Evolutionary conservation across 2,888 invertebrate genomes (phyloP).

Genomic region (Congeria kusceri): DNA sequence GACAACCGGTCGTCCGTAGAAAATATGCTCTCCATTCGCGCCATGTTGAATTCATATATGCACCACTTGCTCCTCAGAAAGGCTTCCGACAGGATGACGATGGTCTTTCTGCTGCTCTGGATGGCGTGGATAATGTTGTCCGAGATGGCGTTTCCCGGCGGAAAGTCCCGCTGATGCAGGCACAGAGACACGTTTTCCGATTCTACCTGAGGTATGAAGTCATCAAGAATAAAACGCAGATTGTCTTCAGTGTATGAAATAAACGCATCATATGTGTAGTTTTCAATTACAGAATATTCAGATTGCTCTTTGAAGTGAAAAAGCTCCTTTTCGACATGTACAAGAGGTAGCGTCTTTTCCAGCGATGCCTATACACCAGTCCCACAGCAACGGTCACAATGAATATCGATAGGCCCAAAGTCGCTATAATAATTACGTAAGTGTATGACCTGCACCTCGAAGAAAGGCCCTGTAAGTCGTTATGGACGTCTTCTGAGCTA

Average conservation of each 20-base stretch:
- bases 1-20: slow-evolving; percentile 15
- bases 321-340: slow-evolving; percentile 42
- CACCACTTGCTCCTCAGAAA: slow-evolving; percentile 69
- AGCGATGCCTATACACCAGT: slow-evolving; percentile 51
- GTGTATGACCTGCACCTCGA: slow-evolving; percentile 24
- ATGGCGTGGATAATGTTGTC: slow-evolving; percentile 69
- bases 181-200: too few relatives aligned
- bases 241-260: slow-evolving; percentile 49
- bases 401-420: slow-evolving; percentile 25
- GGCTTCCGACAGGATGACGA: slow-evolving; percentile 58
- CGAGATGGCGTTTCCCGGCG: slow-evolving; percentile 62
- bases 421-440: slow-evolving; percentile 7
- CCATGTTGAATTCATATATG: slow-evolving; percentile 70
- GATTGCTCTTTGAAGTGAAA: slow-evolving; percentile 19
- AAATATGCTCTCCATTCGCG: slow-evolving; percentile 64
- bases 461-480: not conserved
- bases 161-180: too few relatives aligned
- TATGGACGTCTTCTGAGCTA: not conserved
- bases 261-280: slow-evolving; percentile 45
- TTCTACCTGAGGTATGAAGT: slow-evolving; percentile 26
- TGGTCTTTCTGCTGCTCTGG: slow-evolving; percentile 63
- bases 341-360: slow-evolving; percentile 57
- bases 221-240: slow-evolving; percentile 20
- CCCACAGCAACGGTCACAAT: slow-evolving; percentile 33
- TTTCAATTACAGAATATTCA: not conserved